phyloP scores from a whole-genome alignment of 2,797 vertebrate genomes.

The Micrastur ruficollis region DNA sequence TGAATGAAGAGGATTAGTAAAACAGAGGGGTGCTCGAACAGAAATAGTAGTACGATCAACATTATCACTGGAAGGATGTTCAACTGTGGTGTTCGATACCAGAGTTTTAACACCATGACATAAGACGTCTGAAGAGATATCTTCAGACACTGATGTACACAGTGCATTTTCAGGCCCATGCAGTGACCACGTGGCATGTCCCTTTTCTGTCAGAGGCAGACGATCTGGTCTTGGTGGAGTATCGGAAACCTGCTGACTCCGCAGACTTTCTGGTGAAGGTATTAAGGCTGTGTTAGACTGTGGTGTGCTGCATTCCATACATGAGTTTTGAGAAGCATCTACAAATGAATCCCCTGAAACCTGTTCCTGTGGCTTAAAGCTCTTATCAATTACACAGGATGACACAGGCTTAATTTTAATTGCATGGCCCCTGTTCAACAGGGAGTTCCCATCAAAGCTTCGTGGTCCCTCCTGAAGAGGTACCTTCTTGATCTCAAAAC shows the following conservation, averaged over 20 bases:
- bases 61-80: slow-evolving; percentile 8
- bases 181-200: slow-evolving; percentile 78
- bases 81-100: slow-evolving; percentile 64
- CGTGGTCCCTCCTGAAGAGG: slow-evolving; percentile 91
- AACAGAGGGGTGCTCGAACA: slow-evolving; percentile 86
- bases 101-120: slow-evolving; percentile 72
- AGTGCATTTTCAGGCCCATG: slow-evolving; percentile 55
- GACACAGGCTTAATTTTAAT: slow-evolving; percentile 84
- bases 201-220: slow-evolving; percentile 84
- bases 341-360: slow-evolving; percentile 82
- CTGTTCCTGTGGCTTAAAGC: slow-evolving; percentile 70
- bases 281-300: slow-evolving; percentile 49
- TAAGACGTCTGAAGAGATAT: slow-evolving; percentile 38
- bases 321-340: slow-evolving; percentile 73
- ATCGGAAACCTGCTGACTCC: slow-evolving; percentile 57
- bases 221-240: slow-evolving; percentile 84
- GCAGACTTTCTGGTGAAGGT: slow-evolving; percentile 44
- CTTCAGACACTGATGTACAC: slow-evolving; percentile 47
- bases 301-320: slow-evolving; percentile 64
- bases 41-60: slow-evolving; percentile 17
- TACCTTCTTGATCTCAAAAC: slow-evolving; percentile 96
- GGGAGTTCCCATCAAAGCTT: slow-evolving; percentile 87
- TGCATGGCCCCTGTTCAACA: slow-evolving; percentile 86
- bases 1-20: slow-evolving; percentile 95
- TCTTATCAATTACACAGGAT: slow-evolving; percentile 69